Evolutionary conservation across 2,797 vertebrate genomes (phyloP).

Genomic region (Alexandromys oeconomus): DNA sequence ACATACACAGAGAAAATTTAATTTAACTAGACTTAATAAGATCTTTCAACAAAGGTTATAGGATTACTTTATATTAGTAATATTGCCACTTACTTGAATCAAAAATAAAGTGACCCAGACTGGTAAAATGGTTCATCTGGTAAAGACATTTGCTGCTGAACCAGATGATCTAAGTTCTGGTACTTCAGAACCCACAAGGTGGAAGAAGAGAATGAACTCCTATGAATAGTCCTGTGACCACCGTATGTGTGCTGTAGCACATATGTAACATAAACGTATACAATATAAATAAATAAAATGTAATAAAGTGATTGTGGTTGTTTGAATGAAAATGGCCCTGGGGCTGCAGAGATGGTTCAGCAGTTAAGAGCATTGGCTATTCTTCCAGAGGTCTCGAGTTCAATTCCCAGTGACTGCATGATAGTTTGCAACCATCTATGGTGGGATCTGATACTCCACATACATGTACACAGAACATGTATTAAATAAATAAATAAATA

Average conservation of each 20-base stretch:
- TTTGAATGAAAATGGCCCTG: neutral
- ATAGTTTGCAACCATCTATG: neutral
- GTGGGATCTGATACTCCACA: neutral
- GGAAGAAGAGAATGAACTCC: neutral
- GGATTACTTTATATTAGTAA: conserved; percentile 3
- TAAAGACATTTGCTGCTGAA: neutral
- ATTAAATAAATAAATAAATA: neutral
- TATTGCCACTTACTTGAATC: neutral
- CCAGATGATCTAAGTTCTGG: neutral
- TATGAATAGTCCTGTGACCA: neutral
- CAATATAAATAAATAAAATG: neutral
- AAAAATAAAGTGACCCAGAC: conserved; percentile 29
- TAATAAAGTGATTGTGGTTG: neutral
- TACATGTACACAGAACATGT: neutral
- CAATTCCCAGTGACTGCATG: neutral
- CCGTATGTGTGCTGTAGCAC: neutral
- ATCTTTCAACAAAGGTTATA: conserved; percentile 19
- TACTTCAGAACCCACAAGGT: neutral
- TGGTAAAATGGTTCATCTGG: neutral
- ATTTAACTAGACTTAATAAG: neutral
- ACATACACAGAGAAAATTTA: neutral
- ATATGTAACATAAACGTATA: neutral
- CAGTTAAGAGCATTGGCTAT: neutral
- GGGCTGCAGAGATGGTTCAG: neutral
- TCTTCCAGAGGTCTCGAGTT: neutral